phyloP scores from a whole-genome alignment of 2,888 invertebrate genomes.

The Saturnia japonica region DNA sequence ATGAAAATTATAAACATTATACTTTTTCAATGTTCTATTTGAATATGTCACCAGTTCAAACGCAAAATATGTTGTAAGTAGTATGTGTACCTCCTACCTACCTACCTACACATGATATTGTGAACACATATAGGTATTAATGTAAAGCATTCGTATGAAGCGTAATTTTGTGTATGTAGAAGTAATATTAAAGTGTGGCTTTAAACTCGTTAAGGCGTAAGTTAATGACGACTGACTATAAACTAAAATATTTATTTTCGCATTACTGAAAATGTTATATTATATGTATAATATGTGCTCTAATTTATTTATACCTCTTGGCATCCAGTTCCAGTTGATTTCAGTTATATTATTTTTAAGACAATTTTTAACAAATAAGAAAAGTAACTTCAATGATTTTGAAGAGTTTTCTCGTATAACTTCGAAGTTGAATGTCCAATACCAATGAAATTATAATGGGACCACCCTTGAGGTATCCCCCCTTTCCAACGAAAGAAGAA shows the following conservation, averaged over 20 bases:
- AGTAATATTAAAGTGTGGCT: slow-evolving; percentile 10
- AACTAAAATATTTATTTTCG: background rate
- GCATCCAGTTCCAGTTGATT: background rate
- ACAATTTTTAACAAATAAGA: too few relatives aligned
- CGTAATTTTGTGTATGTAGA: slow-evolving; percentile 9
- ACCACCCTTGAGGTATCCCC: too few relatives aligned
- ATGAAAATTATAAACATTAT: background rate
- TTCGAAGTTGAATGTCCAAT: too few relatives aligned
- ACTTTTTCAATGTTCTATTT: background rate
- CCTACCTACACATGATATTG: background rate
- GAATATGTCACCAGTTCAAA: background rate
- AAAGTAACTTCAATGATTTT: too few relatives aligned
- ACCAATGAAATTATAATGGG: too few relatives aligned
- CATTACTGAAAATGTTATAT: background rate
- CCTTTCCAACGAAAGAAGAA: too few relatives aligned
- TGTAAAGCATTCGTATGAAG: slow-evolving; percentile 8
- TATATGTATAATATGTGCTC: background rate
- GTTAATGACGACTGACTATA: background rate
- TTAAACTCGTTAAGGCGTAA: slow-evolving; percentile 1
- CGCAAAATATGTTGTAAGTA: background rate
- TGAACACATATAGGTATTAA: slow-evolving; percentile 2
- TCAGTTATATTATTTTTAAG: too few relatives aligned
- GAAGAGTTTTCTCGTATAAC: too few relatives aligned
- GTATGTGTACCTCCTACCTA: too few relatives aligned
- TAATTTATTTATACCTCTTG: background rate